Evolutionary conservation across 2,888 invertebrate species (phyloP), one percentile per base, ranked within the genome.

Genomic region (Podabrus alpinus): DNA sequence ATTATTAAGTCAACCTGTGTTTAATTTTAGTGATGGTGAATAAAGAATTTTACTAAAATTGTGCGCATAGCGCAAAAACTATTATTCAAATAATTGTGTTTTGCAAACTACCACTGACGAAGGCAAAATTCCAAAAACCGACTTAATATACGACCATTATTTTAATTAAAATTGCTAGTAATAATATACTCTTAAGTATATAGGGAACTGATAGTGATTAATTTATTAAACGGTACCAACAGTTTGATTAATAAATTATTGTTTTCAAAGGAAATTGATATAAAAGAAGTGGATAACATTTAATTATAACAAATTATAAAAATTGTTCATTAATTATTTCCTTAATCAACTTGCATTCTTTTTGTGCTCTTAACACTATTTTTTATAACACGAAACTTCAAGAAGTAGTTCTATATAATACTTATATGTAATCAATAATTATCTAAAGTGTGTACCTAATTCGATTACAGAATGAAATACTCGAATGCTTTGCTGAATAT

Each of bases 1-100:
- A 64, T 64, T 64, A 64, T 64, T 64, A 64, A 64, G n/a, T 64
- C 4, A 64, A 17, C 62, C 62, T 17, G 62, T 64, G 62, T 64
- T 64, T 64, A 62, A 62, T 64, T 64, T 64, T 64, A 64, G 62
- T 64, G 62, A 19, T 64, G 19, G 62, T 19, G 62, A 64, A 64
- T 64, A 64, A 45, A 45, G 45, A 45, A 64, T 64, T 64, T 64
- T n/a, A 19, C 13, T 64, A 64, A 64, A 19, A n/a, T 19, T 19
- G 17, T 45, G 45, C 45, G 45, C 45, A 45, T 45, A 45, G 45
- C 45, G 13, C 45, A 45, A 45, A 45, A 45, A 45, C 45, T 45
- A 45, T 45, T 45, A 45, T 45, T 45, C 45, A 45, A 45, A 45
- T 45, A 45, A 45, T 45, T 45, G 45, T 45, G 45, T 45, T 45